Conservation (phyloP, 1,140 invertebrate species). For the Drosophila nasuta region DNA sequence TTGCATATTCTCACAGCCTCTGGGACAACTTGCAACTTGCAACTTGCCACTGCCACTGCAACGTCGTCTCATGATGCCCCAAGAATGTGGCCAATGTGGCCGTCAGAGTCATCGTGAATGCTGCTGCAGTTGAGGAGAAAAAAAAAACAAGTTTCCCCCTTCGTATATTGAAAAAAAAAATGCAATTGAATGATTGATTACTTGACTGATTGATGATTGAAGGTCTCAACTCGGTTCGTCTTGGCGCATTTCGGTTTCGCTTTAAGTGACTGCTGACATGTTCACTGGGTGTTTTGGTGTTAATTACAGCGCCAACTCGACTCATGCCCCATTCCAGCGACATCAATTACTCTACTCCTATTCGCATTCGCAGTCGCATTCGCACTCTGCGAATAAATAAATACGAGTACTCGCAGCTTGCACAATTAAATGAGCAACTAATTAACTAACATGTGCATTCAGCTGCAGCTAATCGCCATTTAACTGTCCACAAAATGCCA, state of each 20-base stretch:
- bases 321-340: conserved; percentile 28
- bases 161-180: conserved; percentile 25
- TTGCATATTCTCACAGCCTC: conserved; percentile 49
- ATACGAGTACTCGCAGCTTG: background rate
- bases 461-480: conserved; percentile 25
- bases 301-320: conserved; percentile 62
- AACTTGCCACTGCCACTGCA: background rate
- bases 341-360: conserved; percentile 57
- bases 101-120: conserved; percentile 48
- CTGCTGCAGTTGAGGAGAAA: too few species aligned
- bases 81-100: conserved; percentile 56
- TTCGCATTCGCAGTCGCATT: conserved; percentile 32
- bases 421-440: conserved; percentile 12
- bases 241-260: conserved; percentile 38
- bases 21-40: conserved; percentile 7
- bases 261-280: conserved; percentile 76
- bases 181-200: conserved; percentile 71
- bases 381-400: conserved; percentile 1
- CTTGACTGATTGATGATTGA: conserved; percentile 76
- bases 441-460: conserved; percentile 11
- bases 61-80: conserved; percentile 7
- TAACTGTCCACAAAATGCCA: conserved; percentile 24
- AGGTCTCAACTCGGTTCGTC: conserved; percentile 34
- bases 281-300: conserved; percentile 69
- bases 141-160: conserved; percentile 14